These are phyloP conservation scores for Pocota personata DNA, from an alignment of 2,888 invertebrate species.

Conservation along the genomic window DNA sequence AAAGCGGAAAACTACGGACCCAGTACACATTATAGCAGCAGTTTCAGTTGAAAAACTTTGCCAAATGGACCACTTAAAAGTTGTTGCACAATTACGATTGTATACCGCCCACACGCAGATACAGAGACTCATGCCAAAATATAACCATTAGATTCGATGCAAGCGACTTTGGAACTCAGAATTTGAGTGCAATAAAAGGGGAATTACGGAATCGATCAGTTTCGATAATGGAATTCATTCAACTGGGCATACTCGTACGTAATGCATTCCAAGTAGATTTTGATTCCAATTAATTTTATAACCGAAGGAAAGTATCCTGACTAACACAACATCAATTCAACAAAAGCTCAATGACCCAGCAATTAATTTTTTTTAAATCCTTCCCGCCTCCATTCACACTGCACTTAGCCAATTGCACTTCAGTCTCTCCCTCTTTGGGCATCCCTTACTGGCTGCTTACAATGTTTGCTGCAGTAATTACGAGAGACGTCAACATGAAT, in stretches of 20 bases:
- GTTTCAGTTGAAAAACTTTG: conserved; percentile 70
- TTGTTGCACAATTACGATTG: conserved; percentile 68
- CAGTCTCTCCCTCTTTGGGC: neutral
- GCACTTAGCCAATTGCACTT: conserved; percentile 38
- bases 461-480: conserved; percentile 37
- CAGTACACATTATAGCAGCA: conserved; percentile 53
- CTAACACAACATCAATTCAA: neutral
- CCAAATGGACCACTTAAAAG: conserved; percentile 73
- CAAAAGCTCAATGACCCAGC: neutral
- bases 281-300: conserved; percentile 69
- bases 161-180: conserved; percentile 22
- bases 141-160: conserved; percentile 19
- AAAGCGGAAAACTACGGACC: conserved; percentile 1
- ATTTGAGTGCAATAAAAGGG: conserved; percentile 60
- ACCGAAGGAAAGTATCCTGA: too few species aligned
- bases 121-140: neutral
- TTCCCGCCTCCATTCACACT: neutral
- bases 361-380: conserved; percentile 3
- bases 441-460: neutral
- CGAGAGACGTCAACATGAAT: conserved; percentile 44
- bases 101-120: conserved; percentile 1
- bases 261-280: conserved; percentile 65
- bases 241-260: conserved; percentile 44
- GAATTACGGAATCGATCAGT: conserved; percentile 69
- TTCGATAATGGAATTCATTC: conserved; percentile 49